Conservation (phyloP, 2,113 vertebrate species). For the Trogon surrucura region DNA sequence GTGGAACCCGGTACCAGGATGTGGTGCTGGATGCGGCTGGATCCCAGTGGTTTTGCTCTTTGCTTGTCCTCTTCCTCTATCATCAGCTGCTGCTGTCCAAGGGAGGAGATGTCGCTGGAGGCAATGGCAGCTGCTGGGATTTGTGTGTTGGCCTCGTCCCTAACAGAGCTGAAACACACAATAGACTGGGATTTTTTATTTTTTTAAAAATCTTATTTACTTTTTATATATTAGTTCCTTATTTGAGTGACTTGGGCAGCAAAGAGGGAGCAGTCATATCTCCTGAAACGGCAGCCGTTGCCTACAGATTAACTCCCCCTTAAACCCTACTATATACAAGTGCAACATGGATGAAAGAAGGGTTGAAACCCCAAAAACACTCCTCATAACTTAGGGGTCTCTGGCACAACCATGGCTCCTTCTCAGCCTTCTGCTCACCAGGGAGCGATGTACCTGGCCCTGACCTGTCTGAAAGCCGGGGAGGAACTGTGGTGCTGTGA, state of each 20-base stretch:
- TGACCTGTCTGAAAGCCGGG: background rate
- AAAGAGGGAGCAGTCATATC: background rate
- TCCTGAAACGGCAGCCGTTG: background rate
- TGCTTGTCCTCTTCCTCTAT: background rate
- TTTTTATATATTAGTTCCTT: conserved; percentile 12
- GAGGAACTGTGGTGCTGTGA: background rate
- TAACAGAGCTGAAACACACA: background rate
- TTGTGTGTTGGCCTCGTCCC: background rate
- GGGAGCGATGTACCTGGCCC: accelerated
- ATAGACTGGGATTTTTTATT: background rate
- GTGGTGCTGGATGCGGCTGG: background rate
- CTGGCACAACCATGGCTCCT: background rate
- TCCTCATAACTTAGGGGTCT: background rate
- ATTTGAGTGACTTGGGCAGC: conserved; percentile 1
- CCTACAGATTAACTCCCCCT: background rate
- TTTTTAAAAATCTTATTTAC: background rate
- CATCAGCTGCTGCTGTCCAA: background rate
- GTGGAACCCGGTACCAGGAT: background rate
- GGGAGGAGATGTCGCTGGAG: conserved; percentile 30
- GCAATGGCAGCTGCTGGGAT: conserved; percentile 24
- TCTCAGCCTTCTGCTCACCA: background rate
- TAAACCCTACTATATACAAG: background rate
- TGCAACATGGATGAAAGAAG: background rate
- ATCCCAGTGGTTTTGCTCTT: background rate
- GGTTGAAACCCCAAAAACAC: background rate